phyloP scores from a whole-genome alignment of 35 echinoderm and acorn worm species.

The Apostichopus parvimensis region DNA sequence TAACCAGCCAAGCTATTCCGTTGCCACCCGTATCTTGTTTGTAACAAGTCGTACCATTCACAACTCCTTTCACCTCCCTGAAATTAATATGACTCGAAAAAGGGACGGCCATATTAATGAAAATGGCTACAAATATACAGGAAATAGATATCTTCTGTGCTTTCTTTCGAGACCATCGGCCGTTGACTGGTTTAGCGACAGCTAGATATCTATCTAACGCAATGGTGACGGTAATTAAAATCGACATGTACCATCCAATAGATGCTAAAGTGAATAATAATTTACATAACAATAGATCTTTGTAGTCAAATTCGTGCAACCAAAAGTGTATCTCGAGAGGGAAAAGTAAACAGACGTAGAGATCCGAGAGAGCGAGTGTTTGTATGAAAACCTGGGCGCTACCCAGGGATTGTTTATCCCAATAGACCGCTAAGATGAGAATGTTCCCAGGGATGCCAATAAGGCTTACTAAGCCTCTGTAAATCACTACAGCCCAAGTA shows the following conservation, averaged over 20 bases:
- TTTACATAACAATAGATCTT: background rate
- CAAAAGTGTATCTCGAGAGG: slow-evolving; percentile 37
- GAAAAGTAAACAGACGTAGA: slow-evolving; percentile 27
- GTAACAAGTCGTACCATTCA: slow-evolving; percentile 32
- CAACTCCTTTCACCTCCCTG: background rate
- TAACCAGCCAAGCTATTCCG: background rate
- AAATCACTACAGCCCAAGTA: slow-evolving; percentile 12
- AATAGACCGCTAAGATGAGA: slow-evolving; percentile 38
- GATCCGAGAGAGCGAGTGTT: slow-evolving; percentile 15
- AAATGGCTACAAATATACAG: slow-evolving; percentile 11
- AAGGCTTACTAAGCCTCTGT: background rate
- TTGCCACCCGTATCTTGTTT: background rate
- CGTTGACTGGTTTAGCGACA: slow-evolving; percentile 38
- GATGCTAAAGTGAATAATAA: slow-evolving; percentile 5
- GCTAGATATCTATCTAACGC: slow-evolving; percentile 35
- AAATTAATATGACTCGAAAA: background rate
- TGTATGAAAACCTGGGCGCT: slow-evolving; percentile 50
- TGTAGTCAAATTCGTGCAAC: slow-evolving; percentile 11
- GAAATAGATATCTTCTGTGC: slow-evolving; percentile 13
- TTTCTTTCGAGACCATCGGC: slow-evolving; percentile 22
- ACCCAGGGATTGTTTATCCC: slow-evolving; percentile 22
- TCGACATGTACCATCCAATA: slow-evolving; percentile 16
- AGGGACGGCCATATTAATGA: slow-evolving; percentile 3
- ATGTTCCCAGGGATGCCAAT: slow-evolving; percentile 45
- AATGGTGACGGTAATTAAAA: slow-evolving; percentile 21